Base-by-base conservation (phyloP, 2,797 vertebrate species). In the Sciaenops ocellatus region DNA sequence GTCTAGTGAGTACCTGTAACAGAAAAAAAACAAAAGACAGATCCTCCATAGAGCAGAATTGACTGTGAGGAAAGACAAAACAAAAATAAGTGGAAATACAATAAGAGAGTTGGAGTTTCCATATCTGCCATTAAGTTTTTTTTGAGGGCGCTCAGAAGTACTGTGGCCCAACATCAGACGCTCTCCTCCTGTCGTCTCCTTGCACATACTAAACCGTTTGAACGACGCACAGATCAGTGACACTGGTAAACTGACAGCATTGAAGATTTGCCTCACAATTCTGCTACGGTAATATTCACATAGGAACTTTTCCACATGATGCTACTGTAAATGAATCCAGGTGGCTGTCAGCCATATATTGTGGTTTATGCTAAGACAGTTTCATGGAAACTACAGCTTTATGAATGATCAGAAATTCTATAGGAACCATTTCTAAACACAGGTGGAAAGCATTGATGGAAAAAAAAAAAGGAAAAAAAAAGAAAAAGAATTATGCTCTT, bases 361-460 rank as follows among this genome's bases (percentile, higher is more conserved):
- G 76, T 64, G 74, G 28, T 82, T 86, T 20, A 76, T 79, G 73
- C 73, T 67, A 87, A 69, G 60, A 93, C 87, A 92, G 92, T 95
- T 95, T 95, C 93, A 95, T 92, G 91, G 95, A 96, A 96, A 96
- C 95, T 94, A 95, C 87, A 87, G 87, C 70, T 87, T 87, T 50
- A 82, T 76, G 83, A 86, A 90, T 72, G 63, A 85, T 69, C 62
- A 81, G 24, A 83, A 84, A 85, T 30, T 81, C 78, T 85, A 86
- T 10, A 61, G 44, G 85, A 88, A 78, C 68, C 62, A 81, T 79
- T 87, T 85, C 69, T 85, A 87, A 79, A 87, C 15, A 83, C 59
- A 71, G 47, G n/a, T 57, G 48, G 55, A 76, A 71, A 62, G 28
- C n/a, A 76, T 44, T 44, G 66, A 74, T 54, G 64, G 8, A 38